Base-by-base conservation (phyloP, 2,797 vertebrate species). In the Alectoris magna region DNA sequence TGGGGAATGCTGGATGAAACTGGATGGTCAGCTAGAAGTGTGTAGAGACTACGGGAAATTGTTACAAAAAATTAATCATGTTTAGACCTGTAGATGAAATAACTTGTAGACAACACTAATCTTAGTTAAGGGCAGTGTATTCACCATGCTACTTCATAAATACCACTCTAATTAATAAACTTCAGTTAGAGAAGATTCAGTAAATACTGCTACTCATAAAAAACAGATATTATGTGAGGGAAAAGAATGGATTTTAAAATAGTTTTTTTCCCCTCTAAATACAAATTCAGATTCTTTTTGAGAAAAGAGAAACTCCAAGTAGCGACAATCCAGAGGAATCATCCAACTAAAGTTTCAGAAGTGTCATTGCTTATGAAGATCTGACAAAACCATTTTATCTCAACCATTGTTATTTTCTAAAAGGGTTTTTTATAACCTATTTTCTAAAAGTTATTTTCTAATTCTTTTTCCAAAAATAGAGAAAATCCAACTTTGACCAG, bases 121-220 rank as follows among this genome's bases (percentile, higher is more conserved):
- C 70, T 93, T 89, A 60, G 82, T 88, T 95, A 95, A 95, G 63
- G 89, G 70, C n/a, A 89, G 73, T 18, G 59, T 76, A 79, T 86
- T 86, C 77, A 76, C 88, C 34, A 48, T 3, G 6, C 73, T 91
- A 41, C 71, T 95, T 96, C 71, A 82, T 60, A 95, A 94, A 91
- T 86, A 92, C 67, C 60, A 64, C 31, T 92, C 46, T 90, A 95
- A 93, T 94, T 96, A 92, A 93, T 96, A 95, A 81, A 53, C 31
- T 53, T 82, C 56, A 68, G 70, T 85, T 94, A 82, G 91, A 90
- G 87, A 92, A 60, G 6, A 89, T 95, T 92, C 91, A 91, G 92
- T 91, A 96, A 95, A 89, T 92, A 72, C 36, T 63, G 34, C 11
- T 93, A 76, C 88, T 92, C 89, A 88, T 79, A 88, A 76, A 92